Percentiles rank a stretch among this genome's conserved stretches.
phyloP scores from a whole-genome alignment of 2,113 vertebrate genomes.

The Chaetodon auriga region DNA sequence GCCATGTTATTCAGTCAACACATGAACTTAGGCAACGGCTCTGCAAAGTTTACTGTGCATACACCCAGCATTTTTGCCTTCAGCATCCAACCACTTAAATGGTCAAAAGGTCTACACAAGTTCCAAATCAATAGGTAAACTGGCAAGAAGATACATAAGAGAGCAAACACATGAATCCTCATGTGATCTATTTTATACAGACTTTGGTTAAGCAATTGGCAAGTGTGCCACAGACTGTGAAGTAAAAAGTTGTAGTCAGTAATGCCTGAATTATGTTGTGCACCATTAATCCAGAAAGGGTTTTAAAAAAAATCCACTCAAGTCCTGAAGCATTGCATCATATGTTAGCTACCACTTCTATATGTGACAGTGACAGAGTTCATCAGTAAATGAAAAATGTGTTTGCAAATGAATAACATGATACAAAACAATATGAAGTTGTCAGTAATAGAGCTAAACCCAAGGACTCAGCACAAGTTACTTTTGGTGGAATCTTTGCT shows the following conservation, averaged over 20 bases:
- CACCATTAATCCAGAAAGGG: background rate
- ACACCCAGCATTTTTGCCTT: background rate
- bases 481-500: no score
- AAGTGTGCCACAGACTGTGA: background rate
- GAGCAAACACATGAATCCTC: background rate
- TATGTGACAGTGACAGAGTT: background rate
- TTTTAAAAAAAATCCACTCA: background rate
- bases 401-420: background rate
- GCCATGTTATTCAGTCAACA: background rate
- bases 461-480: no score
- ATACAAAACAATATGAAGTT: background rate
- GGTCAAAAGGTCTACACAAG: background rate
- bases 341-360: no score
- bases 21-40: background rate
- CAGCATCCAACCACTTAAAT: background rate
- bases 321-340: background rate
- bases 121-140: background rate
- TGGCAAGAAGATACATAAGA: background rate
- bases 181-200: background rate
- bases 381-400: background rate
- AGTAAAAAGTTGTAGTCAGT: background rate
- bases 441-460: no score
- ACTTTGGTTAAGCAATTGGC: background rate
- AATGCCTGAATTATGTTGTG: no score
- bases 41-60: background rate